phyloP scores from a whole-genome alignment of 64 coral and sea anemone species.

The Stichodactyla mertensii region DNA sequence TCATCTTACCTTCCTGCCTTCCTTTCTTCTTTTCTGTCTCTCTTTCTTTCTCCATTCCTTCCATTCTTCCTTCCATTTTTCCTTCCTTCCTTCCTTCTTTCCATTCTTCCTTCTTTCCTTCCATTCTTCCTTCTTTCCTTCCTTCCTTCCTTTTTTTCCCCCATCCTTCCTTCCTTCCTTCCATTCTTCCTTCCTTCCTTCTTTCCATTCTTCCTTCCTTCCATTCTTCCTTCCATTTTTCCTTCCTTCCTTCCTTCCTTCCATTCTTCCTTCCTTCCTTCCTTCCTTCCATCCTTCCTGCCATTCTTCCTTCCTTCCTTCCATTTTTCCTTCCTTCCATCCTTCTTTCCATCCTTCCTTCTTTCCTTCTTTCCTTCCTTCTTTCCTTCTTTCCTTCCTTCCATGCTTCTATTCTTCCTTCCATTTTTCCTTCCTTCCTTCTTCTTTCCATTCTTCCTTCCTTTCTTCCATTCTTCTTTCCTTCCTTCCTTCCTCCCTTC shows the following conservation, averaged over 20 bases:
- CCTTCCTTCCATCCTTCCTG: neutral
- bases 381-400: neutral
- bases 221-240: neutral
- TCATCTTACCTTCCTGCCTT: too few species aligned
- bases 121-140: too few species aligned
- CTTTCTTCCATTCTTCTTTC: neutral
- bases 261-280: neutral
- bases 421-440: neutral
- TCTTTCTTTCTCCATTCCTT: neutral
- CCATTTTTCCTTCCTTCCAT: neutral
- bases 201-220: neutral
- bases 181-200: neutral
- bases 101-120: too few species aligned
- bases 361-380: neutral
- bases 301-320: neutral
- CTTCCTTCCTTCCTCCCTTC: constrained; percentile 1
- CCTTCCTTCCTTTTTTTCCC: neutral
- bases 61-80: neutral
- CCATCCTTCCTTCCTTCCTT: neutral
- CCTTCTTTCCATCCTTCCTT: neutral
- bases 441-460: neutral
- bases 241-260: neutral
- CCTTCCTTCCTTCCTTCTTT: neutral
- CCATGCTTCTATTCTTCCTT: neutral
- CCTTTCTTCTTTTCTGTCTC: too few species aligned